Evolutionary conservation across 2,797 vertebrate genomes (phyloP), one percentile per base, ranked within the genome.

Genomic region (Catharus ustulatus): DNA sequence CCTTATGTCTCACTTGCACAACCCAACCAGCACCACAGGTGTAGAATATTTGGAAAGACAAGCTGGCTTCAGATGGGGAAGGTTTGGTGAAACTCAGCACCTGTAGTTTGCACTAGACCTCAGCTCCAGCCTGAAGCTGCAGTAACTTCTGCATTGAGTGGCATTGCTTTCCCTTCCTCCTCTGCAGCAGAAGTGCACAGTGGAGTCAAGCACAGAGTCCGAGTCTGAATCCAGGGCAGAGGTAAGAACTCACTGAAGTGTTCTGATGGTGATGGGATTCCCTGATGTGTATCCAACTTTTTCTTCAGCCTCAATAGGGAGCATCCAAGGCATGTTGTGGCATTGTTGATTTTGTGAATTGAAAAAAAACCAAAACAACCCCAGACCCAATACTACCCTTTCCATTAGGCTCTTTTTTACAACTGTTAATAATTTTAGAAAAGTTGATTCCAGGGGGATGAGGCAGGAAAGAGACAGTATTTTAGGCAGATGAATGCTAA

Each of bases 191-290:
- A 98, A 98, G 97, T 98, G 98, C 90, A 96, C 96, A 87, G 97
- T 98, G 86, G 98, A 98, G 69, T 99, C 98, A 42, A 99, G 99
- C 87, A 98, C 98, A 1, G 98, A 98, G 81, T 98, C 98, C 0
- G 98, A 99, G 88, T 98, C 98, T 1, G 98, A 99, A 93, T 96
- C 96, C 51, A 98, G 96, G 11, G 62, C 2, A 22, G 82, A 98
- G 98, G 96, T 98, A 98, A 97, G 94, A 46, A 29, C 29, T 1
- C 6, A 22, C 13, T 20, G 27, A 32, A 42, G 21, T 5, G 3
- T 13, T 63, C 21, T 34, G 26, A 4, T 7, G 32, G 13, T 38
- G 45, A 6, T 55, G 52, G 18, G 59, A 9, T 55, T 79, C n/a
- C 20, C 75, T 45, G 34, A 9, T 14, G 36, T 34, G 30, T n/a